Evolutionary conservation across 2,113 vertebrate species (phyloP).

Genomic region (Clarias magur): DNA sequence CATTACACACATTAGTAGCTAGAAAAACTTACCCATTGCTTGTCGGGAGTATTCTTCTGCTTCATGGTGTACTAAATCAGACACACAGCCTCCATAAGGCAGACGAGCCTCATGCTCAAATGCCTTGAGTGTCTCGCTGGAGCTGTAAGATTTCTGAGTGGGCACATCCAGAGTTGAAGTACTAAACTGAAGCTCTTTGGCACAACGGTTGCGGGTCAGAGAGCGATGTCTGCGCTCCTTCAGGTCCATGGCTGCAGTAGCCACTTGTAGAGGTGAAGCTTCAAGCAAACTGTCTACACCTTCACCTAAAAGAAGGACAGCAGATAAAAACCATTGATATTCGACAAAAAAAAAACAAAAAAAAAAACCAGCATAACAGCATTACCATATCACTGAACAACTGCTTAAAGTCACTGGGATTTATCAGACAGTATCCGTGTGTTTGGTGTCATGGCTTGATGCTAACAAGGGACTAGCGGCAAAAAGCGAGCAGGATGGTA

Average conservation of each 20-base stretch:
- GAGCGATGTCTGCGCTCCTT: constrained; percentile 91
- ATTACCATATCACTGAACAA: neutral
- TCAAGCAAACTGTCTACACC: constrained; percentile 20
- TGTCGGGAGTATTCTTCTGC: constrained; percentile 92
- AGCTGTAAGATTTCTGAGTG: constrained; percentile 97
- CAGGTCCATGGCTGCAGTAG: constrained; percentile 79
- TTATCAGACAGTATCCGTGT: neutral
- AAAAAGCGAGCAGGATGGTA: constrained; percentile 24
- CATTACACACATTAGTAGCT: neutral
- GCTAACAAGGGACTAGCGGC: constrained; percentile 30
- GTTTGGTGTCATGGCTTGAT: constrained; percentile 1
- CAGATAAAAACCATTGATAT: neutral
- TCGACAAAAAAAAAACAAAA: neutral
- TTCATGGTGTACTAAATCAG: constrained; percentile 93
- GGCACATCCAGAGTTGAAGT: constrained; percentile 93
- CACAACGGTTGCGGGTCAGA: constrained; percentile 83
- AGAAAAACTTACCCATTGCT: constrained; percentile 74
- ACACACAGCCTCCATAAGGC: constrained; percentile 89
- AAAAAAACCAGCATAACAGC: neutral
- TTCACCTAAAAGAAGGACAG: constrained; percentile 44
- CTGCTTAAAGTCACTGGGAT: neutral
- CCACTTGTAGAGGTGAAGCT: constrained; percentile 36
- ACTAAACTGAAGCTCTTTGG: constrained; percentile 89
- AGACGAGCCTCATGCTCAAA: constrained; percentile 92
- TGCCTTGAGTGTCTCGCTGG: constrained; percentile 93